phyloP scores from a whole-genome alignment of 2,888 invertebrate genomes.

The Serripes groenlandicus region DNA sequence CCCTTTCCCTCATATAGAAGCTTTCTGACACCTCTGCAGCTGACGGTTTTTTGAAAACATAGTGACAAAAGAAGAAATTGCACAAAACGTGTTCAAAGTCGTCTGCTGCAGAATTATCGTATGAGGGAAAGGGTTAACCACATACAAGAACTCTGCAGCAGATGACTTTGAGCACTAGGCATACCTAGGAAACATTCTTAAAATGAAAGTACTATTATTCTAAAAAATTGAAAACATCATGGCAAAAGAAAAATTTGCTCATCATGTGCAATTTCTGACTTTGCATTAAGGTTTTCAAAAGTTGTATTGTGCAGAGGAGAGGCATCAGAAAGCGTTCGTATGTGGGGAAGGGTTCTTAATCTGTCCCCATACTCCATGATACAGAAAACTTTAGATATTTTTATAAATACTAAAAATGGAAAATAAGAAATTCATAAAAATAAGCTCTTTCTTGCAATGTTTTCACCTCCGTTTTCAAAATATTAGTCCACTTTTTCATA shows the following conservation, averaged over 20 bases:
- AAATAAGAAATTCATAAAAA: background rate
- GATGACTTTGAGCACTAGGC: no score
- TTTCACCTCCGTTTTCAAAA: background rate
- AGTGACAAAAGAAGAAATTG: background rate
- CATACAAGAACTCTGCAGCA: no score
- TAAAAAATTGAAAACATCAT: background rate
- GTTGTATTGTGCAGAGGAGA: background rate
- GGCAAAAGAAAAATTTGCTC: background rate
- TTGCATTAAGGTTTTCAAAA: background rate
- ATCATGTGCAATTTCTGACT: background rate
- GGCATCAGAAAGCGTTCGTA: background rate
- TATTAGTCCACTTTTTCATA: background rate
- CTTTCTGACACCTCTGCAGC: no score
- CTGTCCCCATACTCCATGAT: no score
- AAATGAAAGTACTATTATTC: no score
- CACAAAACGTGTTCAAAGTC: background rate
- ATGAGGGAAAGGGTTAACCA: background rate
- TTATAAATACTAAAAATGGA: no score
- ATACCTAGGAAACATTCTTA: no score
- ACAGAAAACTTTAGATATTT: no score
- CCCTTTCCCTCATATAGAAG: no score
- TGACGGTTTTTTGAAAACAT: background rate
- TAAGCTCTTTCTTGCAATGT: background rate
- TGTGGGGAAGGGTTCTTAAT: background rate
- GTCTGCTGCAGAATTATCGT: background rate